These are phyloP conservation scores for Phengaris alcon DNA, from an alignment of 2,888 invertebrate species.

Conservation along the genomic window DNA sequence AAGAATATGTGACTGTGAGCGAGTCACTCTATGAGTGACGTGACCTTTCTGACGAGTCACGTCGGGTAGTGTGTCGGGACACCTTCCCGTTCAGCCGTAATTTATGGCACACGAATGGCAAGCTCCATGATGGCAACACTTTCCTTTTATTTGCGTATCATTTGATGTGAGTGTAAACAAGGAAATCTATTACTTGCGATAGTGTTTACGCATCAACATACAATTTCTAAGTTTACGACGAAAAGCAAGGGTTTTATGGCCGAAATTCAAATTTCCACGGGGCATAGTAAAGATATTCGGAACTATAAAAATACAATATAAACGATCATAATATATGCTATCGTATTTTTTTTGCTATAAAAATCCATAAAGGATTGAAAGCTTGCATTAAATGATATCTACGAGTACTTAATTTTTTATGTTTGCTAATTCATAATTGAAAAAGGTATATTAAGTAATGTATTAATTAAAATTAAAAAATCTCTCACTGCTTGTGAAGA, in stretches of 20 bases:
- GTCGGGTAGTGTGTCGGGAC: too few relatives aligned
- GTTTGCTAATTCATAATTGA: too few relatives aligned
- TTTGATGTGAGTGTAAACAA: conserved; percentile 26
- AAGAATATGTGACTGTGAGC: too few relatives aligned
- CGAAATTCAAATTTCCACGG: background rate
- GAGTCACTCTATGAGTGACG: too few relatives aligned
- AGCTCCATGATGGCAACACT: background rate
- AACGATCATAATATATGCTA: background rate
- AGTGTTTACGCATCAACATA: background rate
- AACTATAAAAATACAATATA: background rate
- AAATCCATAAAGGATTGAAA: background rate
- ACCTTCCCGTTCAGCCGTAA: background rate
- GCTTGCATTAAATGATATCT: too few relatives aligned
- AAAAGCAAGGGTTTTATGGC: background rate
- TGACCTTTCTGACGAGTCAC: too few relatives aligned
- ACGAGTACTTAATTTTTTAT: too few relatives aligned
- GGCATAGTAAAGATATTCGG: background rate
- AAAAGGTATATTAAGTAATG: too few relatives aligned
- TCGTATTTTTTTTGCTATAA: background rate
- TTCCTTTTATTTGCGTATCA: conserved; percentile 20
- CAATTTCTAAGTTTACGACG: background rate
- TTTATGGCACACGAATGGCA: background rate
- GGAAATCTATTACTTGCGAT: conserved; percentile 17
- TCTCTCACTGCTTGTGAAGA: too few relatives aligned
- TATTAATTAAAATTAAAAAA: too few relatives aligned